Percentiles rank a stretch among this genome's conserved stretches.
Conservation (phyloP, 2,888 invertebrate species). For the Ochropleura leucogaster region DNA sequence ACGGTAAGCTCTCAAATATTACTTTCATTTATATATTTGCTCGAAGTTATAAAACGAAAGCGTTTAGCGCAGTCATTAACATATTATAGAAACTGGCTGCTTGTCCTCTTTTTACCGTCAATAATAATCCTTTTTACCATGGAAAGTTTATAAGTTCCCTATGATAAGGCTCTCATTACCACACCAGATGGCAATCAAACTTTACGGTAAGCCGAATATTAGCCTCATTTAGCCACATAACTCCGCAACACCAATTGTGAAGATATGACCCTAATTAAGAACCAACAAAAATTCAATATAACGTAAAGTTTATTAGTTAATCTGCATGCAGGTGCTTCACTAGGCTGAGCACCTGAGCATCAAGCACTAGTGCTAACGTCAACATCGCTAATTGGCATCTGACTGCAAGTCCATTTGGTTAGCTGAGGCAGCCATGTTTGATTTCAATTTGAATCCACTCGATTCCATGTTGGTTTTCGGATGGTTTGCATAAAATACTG, state of each 20-base stretch:
- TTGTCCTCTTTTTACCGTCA: too few species aligned
- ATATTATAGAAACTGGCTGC: too few species aligned
- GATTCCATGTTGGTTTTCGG: constrained; percentile 52
- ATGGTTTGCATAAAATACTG: constrained; percentile 32
- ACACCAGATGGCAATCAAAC: constrained; percentile 32
- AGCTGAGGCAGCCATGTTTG: constrained; percentile 67
- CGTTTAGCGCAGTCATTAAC: too few species aligned
- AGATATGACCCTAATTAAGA: constrained; percentile 6
- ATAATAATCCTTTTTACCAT: too few species aligned
- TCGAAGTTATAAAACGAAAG: too few species aligned
- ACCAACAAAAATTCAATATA: constrained; percentile 28
- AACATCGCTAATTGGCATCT: constrained; percentile 76
- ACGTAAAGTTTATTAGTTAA: constrained; percentile 42
- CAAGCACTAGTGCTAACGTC: constrained; percentile 61
- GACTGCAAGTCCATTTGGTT: constrained; percentile 68
- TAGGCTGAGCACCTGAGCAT: constrained; percentile 67
- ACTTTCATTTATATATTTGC: too few species aligned
- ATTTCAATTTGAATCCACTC: constrained; percentile 70
- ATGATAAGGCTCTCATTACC: constrained; percentile 13
- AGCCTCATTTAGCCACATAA: constrained; percentile 1
- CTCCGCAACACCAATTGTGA: constrained; percentile 1
- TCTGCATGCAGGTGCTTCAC: constrained; percentile 39
- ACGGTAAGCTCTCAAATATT: too few species aligned
- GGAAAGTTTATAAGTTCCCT: background rate
- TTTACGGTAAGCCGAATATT: constrained; percentile 32